phyloP scores from a whole-genome alignment of 1,140 invertebrate species.

The Oscheius sp. region DNA sequence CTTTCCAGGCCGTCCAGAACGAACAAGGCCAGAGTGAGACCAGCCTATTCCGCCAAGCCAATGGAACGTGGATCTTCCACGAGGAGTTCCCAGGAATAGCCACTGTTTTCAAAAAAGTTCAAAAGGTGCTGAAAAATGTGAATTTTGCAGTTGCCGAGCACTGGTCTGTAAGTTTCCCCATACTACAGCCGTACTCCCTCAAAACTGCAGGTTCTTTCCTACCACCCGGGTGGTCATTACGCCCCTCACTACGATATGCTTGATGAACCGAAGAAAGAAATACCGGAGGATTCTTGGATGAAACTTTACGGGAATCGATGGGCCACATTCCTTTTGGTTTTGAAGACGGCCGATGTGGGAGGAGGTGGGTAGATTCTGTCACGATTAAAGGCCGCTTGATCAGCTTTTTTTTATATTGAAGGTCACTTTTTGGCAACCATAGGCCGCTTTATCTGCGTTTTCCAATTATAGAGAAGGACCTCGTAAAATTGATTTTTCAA shows the following conservation, averaged over 20 bases:
- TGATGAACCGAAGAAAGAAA: background rate
- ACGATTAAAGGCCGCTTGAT: too few relatives aligned
- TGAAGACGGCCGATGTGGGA: conserved; percentile 24
- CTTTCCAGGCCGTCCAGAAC: background rate
- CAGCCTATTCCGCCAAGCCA: background rate
- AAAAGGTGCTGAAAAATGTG: background rate
- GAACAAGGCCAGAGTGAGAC: background rate
- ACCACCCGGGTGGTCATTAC: conserved; percentile 10
- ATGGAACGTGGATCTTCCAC: background rate
- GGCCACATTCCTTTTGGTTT: conserved; percentile 23
- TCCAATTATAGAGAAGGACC: too few relatives aligned
- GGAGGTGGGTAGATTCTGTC: too few relatives aligned
- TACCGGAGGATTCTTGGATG: conserved; percentile 18
- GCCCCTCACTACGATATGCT: conserved; percentile 14
- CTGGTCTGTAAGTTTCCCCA: background rate
- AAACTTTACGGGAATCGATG: conserved; percentile 19
- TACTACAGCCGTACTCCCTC: too few relatives aligned
- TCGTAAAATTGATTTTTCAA: too few relatives aligned
- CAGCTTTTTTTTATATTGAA: too few relatives aligned
- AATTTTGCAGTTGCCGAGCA: background rate
- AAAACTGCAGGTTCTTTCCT: conserved; percentile 6
- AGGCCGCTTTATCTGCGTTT: too few relatives aligned
- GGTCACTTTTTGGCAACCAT: too few relatives aligned
- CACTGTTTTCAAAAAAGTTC: background rate
- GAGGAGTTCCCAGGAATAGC: background rate